Percentiles rank a stretch among this genome's conserved stretches.
Evolutionary conservation across 2,888 invertebrate genomes (phyloP).

Genomic region (Trissonchulus latispiculum): DNA sequence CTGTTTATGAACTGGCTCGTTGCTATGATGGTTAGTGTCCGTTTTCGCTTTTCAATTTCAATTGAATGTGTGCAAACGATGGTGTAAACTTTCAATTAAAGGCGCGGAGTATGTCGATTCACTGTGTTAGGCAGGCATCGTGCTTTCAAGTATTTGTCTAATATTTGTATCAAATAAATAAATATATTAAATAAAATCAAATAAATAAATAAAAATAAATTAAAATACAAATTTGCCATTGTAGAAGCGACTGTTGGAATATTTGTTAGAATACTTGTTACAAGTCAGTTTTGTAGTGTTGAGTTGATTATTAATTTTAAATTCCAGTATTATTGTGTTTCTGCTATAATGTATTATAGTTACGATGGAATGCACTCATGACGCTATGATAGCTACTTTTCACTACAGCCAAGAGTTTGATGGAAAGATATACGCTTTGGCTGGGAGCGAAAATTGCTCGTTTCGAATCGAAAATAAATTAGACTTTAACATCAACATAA

Average conservation of each 20-base stretch:
- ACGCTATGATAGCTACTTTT: constrained; percentile 10
- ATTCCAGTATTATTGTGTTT: neutral
- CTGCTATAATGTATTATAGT: neutral
- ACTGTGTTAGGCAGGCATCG: neutral
- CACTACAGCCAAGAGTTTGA: constrained; percentile 6
- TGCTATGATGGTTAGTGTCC: neutral
- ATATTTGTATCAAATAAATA: too few relatives aligned
- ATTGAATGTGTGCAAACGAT: neutral
- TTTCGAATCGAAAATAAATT: constrained; percentile 3
- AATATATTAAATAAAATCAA: too few relatives aligned
- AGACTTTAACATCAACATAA: constrained; percentile 9
- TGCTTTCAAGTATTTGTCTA: too few relatives aligned
- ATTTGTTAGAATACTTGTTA: neutral
- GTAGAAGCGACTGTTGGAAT: too few relatives aligned
- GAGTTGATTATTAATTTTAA: neutral
- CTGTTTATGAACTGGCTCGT: neutral
- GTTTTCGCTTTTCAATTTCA: neutral
- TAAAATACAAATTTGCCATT: too few relatives aligned
- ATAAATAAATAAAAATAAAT: too few relatives aligned
- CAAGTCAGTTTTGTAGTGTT: neutral
- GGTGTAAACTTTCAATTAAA: neutral
- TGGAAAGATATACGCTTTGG: constrained; percentile 15
- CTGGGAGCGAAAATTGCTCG: neutral
- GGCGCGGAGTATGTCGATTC: too few relatives aligned
- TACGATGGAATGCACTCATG: neutral